These are phyloP conservation scores for mouse (Mus musculus) DNA, from an alignment of 2,113 vertebrate genomes.

Conservation along the genomic window DNA sequence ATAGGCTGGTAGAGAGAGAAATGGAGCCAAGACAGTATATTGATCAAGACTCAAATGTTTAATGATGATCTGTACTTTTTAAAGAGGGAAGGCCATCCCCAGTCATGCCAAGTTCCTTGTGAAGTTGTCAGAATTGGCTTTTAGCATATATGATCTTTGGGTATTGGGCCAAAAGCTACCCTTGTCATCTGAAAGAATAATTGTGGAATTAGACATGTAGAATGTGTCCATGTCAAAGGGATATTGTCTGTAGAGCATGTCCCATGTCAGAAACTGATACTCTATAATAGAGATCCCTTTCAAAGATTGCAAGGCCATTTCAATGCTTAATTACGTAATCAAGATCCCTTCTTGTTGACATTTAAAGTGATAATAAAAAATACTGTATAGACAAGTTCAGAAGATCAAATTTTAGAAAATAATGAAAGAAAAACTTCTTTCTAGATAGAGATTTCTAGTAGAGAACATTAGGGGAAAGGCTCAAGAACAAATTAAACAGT, in stretches of 20 bases:
- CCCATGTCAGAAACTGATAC: background rate
- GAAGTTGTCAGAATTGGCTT: background rate
- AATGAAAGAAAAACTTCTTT: background rate
- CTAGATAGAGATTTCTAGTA: background rate
- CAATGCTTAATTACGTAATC: background rate
- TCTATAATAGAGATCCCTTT: background rate
- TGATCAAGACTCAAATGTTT: background rate
- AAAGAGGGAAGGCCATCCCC: no score
- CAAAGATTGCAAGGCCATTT: background rate
- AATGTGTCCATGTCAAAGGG: background rate
- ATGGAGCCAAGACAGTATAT: no score
- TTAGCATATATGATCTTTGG: background rate
- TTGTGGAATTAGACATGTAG: background rate
- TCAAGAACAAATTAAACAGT: background rate
- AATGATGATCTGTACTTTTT: no score
- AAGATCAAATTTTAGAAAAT: background rate
- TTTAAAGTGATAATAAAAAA: conserved; percentile 20
- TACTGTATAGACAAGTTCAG: background rate
- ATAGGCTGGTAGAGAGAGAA: no score
- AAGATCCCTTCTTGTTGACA: background rate
- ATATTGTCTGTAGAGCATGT: background rate
- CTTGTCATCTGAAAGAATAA: background rate
- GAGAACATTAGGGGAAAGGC: background rate
- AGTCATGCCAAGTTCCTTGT: no score
- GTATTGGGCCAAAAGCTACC: background rate